These are phyloP conservation scores for Ectobius pallidus DNA, from an alignment of 2,888 invertebrate species.

Conservation along the genomic window DNA sequence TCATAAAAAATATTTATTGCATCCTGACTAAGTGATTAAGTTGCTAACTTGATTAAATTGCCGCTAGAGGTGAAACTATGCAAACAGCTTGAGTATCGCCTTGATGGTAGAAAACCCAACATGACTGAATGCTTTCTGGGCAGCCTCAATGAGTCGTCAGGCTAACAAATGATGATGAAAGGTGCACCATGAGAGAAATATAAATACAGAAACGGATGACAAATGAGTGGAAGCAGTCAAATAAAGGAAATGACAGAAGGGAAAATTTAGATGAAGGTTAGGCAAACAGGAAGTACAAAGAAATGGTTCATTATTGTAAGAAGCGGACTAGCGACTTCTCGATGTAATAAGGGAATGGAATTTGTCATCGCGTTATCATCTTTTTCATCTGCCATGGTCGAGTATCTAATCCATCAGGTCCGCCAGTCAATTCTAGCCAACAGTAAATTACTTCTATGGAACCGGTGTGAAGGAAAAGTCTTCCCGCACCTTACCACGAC, in stretches of 20 bases:
- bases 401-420: no score
- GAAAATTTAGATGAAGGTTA: constrained; percentile 11
- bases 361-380: background rate
- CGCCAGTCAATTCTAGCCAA: no score
- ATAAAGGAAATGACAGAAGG: constrained; percentile 1
- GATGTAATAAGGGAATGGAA: no score
- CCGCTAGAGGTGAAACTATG: no score
- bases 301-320: background rate
- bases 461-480: no score
- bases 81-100: background rate
- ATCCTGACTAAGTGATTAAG: no score
- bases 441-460: no score
- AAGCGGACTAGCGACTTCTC: background rate
- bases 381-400: background rate
- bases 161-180: background rate
- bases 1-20: no score
- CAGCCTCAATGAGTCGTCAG: background rate
- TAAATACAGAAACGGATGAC: background rate
- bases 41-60: no score
- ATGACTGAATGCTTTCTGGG: background rate
- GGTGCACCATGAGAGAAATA: background rate
- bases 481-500: no score
- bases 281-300: constrained; percentile 17
- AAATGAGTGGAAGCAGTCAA: background rate
- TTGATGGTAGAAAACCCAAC: background rate